These are phyloP conservation scores for Saturnia japonica DNA, from an alignment of 2,888 invertebrate genomes.

Conservation along the genomic window DNA sequence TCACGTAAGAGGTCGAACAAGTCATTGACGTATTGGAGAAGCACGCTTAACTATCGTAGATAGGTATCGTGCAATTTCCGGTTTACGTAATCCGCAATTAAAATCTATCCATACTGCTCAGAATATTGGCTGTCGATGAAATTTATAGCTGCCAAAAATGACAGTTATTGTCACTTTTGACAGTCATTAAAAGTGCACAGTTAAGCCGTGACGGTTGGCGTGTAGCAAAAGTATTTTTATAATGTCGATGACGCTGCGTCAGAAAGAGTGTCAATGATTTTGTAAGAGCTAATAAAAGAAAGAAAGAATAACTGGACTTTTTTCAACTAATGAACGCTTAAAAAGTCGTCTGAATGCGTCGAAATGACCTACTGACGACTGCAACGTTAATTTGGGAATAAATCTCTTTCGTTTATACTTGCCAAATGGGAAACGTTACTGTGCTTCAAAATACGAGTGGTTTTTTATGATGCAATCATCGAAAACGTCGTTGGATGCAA, in stretches of 20 bases:
- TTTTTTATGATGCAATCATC: conserved; percentile 13
- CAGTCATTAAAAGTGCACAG: conserved; percentile 61
- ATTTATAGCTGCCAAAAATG: conserved; percentile 20
- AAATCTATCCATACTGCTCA: conserved; percentile 13
- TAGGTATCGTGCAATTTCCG: conserved; percentile 13
- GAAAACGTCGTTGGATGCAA: not conserved
- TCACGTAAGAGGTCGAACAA: conserved; percentile 51
- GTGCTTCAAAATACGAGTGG: not conserved
- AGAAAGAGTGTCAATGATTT: not conserved
- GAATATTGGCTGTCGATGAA: conserved; percentile 10
- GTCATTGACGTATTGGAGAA: not conserved
- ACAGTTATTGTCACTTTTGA: conserved; percentile 55
- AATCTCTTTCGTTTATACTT: conserved; percentile 38
- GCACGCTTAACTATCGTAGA: not conserved
- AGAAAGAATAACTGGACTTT: conserved; percentile 18
- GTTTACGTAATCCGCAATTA: conserved; percentile 15
- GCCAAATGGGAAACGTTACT: conserved; percentile 23
- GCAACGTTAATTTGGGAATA: conserved; percentile 52
- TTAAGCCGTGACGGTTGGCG: conserved; percentile 51
- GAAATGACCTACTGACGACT: conserved; percentile 53
- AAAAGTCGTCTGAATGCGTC: conserved; percentile 36
- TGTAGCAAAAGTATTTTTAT: conserved; percentile 16
- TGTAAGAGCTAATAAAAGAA: conserved; percentile 18
- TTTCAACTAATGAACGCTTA: conserved; percentile 30
- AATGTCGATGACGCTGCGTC: not conserved